phyloP scores from a whole-genome alignment of 2,888 invertebrate genomes.

The Eupithecia insigniata region DNA sequence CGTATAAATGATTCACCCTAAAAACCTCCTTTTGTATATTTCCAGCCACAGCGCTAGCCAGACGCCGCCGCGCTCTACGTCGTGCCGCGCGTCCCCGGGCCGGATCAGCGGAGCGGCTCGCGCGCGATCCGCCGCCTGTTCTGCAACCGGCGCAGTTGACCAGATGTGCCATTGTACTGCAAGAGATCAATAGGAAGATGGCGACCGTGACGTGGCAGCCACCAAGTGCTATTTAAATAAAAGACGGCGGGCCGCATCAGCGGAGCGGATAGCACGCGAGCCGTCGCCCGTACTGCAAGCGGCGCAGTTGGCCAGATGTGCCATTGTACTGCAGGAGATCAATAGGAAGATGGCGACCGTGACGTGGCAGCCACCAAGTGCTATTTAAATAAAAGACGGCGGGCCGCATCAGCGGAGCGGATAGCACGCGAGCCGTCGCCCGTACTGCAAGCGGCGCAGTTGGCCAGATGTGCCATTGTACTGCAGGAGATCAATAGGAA shows the following conservation, averaged over 20 bases:
- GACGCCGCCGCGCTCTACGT: slow-evolving; percentile 66
- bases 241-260: slow-evolving; percentile 40
- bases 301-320: slow-evolving; percentile 89
- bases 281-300: slow-evolving; percentile 79
- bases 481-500: slow-evolving; percentile 92
- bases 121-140: slow-evolving; percentile 76
- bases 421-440: slow-evolving; percentile 73
- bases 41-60: slow-evolving; percentile 64
- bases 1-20: too few species aligned
- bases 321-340: slow-evolving; percentile 90
- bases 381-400: background rate
- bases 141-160: slow-evolving; percentile 86
- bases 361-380: slow-evolving; percentile 87
- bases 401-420: slow-evolving; percentile 48
- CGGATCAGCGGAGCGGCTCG: slow-evolving; percentile 49
- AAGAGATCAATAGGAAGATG: slow-evolving; percentile 92
- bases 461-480: slow-evolving; percentile 88
- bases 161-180: slow-evolving; percentile 89
- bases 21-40: background rate
- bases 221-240: slow-evolving; percentile 39
- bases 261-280: slow-evolving; percentile 59
- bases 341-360: slow-evolving; percentile 90
- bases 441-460: slow-evolving; percentile 85
- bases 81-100: slow-evolving; percentile 57
- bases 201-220: slow-evolving; percentile 89